Conservation (phyloP, 2,888 invertebrate species). For the Spilarctia lutea region DNA sequence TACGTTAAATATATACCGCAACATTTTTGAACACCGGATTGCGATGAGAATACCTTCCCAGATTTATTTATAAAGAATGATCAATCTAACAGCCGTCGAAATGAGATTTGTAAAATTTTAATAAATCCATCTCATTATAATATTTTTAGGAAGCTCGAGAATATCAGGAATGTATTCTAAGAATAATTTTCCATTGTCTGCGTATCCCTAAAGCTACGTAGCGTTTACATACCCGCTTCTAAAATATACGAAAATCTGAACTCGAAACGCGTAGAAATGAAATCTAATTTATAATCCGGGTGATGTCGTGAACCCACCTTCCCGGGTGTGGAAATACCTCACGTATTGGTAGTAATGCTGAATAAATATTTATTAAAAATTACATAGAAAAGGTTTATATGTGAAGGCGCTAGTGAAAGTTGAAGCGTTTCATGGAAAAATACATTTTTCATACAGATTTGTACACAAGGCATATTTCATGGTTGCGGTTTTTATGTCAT, state of each 20-base stretch:
- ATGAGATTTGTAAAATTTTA: constrained; percentile 61
- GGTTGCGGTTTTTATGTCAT: constrained; percentile 27
- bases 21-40: constrained; percentile 1
- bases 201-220: constrained; percentile 36
- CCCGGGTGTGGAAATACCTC: constrained; percentile 61
- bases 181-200: constrained; percentile 31
- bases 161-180: constrained; percentile 39
- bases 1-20: background rate
- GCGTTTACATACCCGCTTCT: constrained; percentile 39
- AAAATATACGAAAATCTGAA: constrained; percentile 52
- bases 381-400: constrained; percentile 61
- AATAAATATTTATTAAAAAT: constrained; percentile 83
- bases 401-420: constrained; percentile 36
- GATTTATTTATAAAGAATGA: constrained; percentile 48
- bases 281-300: constrained; percentile 72
- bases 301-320: constrained; percentile 57
- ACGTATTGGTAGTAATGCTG: constrained; percentile 65
- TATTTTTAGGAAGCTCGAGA: constrained; percentile 52
- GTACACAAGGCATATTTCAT: constrained; percentile 21
- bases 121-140: constrained; percentile 63
- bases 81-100: constrained; percentile 39
- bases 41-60: constrained; percentile 22
- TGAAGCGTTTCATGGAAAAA: constrained; percentile 38
- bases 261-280: constrained; percentile 61
- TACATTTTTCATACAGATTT: constrained; percentile 40